phyloP scores from a whole-genome alignment of 2,797 vertebrate species.

The Aulostomus chinensis region DNA sequence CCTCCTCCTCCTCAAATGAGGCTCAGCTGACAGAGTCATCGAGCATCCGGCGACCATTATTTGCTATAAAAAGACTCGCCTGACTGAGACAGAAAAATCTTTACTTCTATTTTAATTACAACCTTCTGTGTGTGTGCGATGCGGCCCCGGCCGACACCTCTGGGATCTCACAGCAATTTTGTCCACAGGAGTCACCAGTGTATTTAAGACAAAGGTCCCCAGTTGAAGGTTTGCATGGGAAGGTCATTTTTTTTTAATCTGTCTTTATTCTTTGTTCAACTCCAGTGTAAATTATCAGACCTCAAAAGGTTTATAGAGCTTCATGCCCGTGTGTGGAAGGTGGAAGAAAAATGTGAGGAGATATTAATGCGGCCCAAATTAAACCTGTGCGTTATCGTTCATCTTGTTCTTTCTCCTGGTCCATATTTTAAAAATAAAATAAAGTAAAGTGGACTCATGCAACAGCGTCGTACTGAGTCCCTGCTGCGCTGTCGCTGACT shows the following conservation, averaged over 20 bases:
- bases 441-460: no score
- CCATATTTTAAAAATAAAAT: no score
- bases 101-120: constrained; percentile 57
- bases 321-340: no score
- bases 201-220: background rate
- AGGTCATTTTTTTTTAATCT: constrained; percentile 20
- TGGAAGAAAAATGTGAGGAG: no score
- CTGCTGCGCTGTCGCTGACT: no score
- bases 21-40: constrained; percentile 26
- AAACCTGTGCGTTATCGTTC: no score
- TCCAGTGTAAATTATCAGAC: no score
- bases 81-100: constrained; percentile 44
- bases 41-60: constrained; percentile 37
- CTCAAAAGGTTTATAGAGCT: no score
- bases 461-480: no score
- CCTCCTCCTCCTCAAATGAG: background rate
- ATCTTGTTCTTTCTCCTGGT: no score
- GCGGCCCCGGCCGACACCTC: constrained; percentile 45
- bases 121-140: constrained; percentile 37
- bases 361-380: no score
- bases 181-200: constrained; percentile 3
- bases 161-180: constrained; percentile 46
- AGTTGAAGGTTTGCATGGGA: constrained; percentile 9
- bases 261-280: no score
- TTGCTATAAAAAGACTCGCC: constrained; percentile 33